Evolutionary conservation across 2,888 invertebrate genomes (phyloP), one percentile per base, ranked within the genome.

Genomic region (Drosophila austrosaltans): DNA sequence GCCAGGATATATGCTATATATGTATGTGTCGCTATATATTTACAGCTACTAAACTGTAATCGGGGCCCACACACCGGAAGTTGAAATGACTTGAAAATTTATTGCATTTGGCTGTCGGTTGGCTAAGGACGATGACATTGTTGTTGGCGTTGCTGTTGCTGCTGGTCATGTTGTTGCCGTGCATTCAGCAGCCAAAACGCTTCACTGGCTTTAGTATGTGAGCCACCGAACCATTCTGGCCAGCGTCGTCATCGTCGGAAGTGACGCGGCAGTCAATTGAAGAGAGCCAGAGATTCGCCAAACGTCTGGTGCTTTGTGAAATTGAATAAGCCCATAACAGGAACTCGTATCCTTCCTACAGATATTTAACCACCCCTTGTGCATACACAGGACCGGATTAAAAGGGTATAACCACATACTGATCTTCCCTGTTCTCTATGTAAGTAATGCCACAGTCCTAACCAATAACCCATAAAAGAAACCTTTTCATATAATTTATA

Each of bases 11-110:
- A 12, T 12, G 36, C 56, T 20, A 10, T 8, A 10, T 63, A 44
- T 68, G 66, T 68, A 25, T 64, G 39, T 75, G 68, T 69, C 72
- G 71, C 64, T 72, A 72, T 78, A 78, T 79, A 87, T 81, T 83
- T 81, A 84, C 84, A 79, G 82, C 87, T 85, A 87, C 87, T 85
- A 87, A 85, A 82, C 85, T 87, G 85, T 87, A 85, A 85, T 84
- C 86, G 83, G 77, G 63, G 80, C 81, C 83, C 83, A 83, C 82
- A 83, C 87, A 85, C 87, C 86, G 89, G 87, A 88, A 89, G 87
- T 78, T 78, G 85, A 89, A 87, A 87, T 87, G 87, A 81, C 89
- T 81, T 79, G 77, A 85, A 89, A 89, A 89, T 88, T 88, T 88
- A 88, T 88, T 88, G 89, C 89, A 84, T 87, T 85, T 79, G 79